These are phyloP conservation scores for Ophonus ardosiacus DNA, from an alignment of 2,888 invertebrate species.

Conservation along the genomic window DNA sequence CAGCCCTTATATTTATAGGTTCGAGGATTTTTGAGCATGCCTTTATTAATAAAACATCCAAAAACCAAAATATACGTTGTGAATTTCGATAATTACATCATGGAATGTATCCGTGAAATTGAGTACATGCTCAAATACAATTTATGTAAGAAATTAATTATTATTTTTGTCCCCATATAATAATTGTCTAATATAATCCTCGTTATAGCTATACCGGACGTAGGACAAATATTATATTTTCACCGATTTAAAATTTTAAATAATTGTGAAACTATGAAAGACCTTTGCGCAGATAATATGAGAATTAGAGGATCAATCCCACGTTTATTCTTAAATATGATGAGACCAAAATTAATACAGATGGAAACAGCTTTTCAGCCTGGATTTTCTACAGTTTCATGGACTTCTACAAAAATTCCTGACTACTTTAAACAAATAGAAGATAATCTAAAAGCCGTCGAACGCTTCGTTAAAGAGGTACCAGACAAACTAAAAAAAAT, in stretches of 20 bases:
- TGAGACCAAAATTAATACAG: conserved; percentile 82
- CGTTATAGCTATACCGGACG: conserved; percentile 83
- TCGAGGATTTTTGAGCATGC: conserved; percentile 82
- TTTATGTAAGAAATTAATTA: conserved; percentile 75
- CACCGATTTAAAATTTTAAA: conserved; percentile 84
- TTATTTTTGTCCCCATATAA: background rate
- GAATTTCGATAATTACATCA: conserved; percentile 86
- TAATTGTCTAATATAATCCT: background rate
- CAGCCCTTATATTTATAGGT: conserved; percentile 75
- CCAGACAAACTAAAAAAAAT: no score
- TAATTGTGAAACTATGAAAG: conserved; percentile 81
- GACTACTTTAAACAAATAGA: conserved; percentile 80
- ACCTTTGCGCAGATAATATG: conserved; percentile 81
- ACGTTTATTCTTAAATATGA: conserved; percentile 83
- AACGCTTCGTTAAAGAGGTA: conserved; percentile 83
- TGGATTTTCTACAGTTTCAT: conserved; percentile 87
- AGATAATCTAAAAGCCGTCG: conserved; percentile 79
- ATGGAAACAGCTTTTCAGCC: conserved; percentile 86
- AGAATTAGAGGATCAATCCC: conserved; percentile 81
- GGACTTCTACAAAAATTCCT: conserved; percentile 88
- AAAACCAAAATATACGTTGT: conserved; percentile 81
- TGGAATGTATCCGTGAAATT: conserved; percentile 87
- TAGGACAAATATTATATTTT: conserved; percentile 85
- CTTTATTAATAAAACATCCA: conserved; percentile 84
- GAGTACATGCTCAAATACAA: conserved; percentile 89